phyloP scores from a whole-genome alignment of 2,113 vertebrate genomes.

The Malurus cyaneus region DNA sequence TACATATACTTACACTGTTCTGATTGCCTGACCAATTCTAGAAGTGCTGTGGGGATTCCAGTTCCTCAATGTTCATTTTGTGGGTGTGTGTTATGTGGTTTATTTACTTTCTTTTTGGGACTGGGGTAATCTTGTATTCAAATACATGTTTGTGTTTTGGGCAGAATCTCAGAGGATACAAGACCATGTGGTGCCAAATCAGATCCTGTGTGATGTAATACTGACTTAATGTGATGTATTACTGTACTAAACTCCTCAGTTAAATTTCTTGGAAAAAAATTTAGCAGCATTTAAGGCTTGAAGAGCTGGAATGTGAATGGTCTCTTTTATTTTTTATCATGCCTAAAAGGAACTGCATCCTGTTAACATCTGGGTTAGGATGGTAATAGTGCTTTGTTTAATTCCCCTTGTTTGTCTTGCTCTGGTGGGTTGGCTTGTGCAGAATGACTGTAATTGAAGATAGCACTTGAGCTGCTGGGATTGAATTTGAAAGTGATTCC shows the following conservation, averaged over 20 bases:
- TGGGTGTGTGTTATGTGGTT: neutral
- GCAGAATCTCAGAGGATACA: neutral
- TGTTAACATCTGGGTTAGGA: neutral
- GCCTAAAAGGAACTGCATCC: neutral
- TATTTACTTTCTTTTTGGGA: neutral
- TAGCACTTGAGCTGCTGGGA: neutral
- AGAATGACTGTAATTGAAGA: neutral
- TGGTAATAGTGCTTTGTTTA: neutral
- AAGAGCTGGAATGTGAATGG: neutral
- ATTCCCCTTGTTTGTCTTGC: neutral
- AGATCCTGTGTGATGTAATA: neutral
- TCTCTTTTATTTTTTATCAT: neutral
- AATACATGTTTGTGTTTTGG: neutral
- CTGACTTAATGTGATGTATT: neutral
- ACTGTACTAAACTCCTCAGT: neutral
- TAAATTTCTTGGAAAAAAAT: neutral
- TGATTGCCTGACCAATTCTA: neutral
- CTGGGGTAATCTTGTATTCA: neutral
- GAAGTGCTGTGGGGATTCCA: neutral
- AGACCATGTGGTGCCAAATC: neutral
- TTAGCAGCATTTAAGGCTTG: neutral
- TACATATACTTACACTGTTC: neutral
- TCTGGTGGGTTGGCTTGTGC: neutral
- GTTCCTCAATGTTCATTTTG: neutral
- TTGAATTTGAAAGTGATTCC: neutral